Evolutionary conservation across 1,140 invertebrate genomes (phyloP).

Genomic region (Samia ricini): DNA sequence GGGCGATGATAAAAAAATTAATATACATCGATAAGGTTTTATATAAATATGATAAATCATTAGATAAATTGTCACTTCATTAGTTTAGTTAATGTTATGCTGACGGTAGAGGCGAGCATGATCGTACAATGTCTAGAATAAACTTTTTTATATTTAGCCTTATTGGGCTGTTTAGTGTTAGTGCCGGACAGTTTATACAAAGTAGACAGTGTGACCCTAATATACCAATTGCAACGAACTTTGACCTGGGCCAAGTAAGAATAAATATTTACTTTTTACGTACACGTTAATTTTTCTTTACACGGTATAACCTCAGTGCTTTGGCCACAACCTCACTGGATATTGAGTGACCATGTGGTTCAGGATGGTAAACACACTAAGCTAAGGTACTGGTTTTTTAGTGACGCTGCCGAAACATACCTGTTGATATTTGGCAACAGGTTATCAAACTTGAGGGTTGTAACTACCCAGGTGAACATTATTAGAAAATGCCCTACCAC

Average conservation of each 20-base stretch:
- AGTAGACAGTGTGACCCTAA: constrained; percentile 47
- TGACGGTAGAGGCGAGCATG: constrained; percentile 35
- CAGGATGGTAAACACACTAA: no score
- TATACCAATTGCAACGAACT: constrained; percentile 27
- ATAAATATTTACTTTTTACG: not conserved
- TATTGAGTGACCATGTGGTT: no score
- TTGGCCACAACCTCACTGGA: no score
- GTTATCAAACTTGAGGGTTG: no score
- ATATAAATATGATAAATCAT: constrained; percentile 53
- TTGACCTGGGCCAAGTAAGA: constrained; percentile 37
- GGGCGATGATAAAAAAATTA: not conserved
- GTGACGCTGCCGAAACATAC: no score
- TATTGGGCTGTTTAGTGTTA: constrained; percentile 39
- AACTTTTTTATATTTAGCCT: constrained; percentile 45
- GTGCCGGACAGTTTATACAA: constrained; percentile 48
- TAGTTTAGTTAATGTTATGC: constrained; percentile 30
- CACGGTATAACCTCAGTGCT: not conserved
- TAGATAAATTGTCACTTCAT: constrained; percentile 38
- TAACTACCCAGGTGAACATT: no score
- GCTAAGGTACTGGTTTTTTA: no score
- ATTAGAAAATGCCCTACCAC: no score
- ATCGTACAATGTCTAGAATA: constrained; percentile 43
- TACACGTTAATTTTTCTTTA: not conserved
- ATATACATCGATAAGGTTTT: constrained; percentile 41
- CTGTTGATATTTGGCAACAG: no score